Percentiles rank a stretch among this genome's conserved stretches.
phyloP scores from a whole-genome alignment of 2,888 invertebrate species.

The Acronicta alni region DNA sequence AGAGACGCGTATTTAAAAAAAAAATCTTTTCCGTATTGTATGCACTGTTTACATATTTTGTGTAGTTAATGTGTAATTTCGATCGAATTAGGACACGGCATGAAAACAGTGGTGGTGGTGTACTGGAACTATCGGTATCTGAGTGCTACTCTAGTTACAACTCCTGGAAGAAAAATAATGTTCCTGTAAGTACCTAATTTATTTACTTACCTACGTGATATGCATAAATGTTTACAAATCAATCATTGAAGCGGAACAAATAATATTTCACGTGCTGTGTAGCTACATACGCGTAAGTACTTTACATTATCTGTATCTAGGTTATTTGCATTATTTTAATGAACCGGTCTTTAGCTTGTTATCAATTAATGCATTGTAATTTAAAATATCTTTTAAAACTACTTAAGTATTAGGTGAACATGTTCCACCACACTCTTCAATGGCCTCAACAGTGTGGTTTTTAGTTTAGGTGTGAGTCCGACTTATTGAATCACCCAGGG shows the following conservation, averaged over 20 bases:
- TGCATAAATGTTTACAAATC: slow-evolving; percentile 43
- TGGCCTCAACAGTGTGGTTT: no score
- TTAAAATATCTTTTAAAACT: no score
- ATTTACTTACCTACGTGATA: slow-evolving; percentile 19
- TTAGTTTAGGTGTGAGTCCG: no score
- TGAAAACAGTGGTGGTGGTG: slow-evolving; percentile 62
- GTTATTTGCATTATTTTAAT: neutral
- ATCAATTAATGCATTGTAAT: slow-evolving; percentile 3
- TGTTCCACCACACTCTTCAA: no score
- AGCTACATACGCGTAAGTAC: slow-evolving; percentile 19
- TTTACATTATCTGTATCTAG: slow-evolving; percentile 33
- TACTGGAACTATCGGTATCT: slow-evolving; percentile 35
- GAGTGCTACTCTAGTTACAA: slow-evolving; percentile 40
- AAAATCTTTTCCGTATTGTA: neutral
- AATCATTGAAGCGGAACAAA: slow-evolving; percentile 38
- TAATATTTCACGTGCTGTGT: slow-evolving; percentile 36
- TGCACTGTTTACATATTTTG: slow-evolving; percentile 3
- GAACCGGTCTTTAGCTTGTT: slow-evolving; percentile 22
- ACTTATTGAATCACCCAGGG: no score
- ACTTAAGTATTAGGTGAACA: no score
- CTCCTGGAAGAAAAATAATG: slow-evolving; percentile 64
- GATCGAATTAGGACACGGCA: slow-evolving; percentile 59
- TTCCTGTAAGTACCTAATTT: slow-evolving; percentile 64
- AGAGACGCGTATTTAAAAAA: slow-evolving; percentile 17
- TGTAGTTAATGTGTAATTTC: slow-evolving; percentile 31